Evolutionary conservation across 2,888 invertebrate genomes (phyloP).

Genomic region (Mesoligia furuncula): DNA sequence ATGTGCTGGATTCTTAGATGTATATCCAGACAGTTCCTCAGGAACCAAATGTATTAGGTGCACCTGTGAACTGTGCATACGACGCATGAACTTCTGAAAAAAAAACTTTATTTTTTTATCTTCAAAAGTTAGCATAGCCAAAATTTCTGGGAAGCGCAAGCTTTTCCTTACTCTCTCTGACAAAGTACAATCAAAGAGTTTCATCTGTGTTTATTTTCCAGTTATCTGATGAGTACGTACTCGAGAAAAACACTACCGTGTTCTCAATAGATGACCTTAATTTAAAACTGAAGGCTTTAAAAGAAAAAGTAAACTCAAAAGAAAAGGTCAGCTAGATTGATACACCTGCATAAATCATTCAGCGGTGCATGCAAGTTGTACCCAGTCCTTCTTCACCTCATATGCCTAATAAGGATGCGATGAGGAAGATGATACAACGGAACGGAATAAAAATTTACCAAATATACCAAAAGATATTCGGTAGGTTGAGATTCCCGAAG

Average conservation of each 20-base stretch:
- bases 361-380: slow-evolving; percentile 15
- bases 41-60: background rate
- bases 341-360: slow-evolving; percentile 12
- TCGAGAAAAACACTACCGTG: background rate
- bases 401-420: slow-evolving; percentile 11
- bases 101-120: background rate
- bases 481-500: no score
- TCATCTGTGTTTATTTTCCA: background rate
- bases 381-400: slow-evolving; percentile 6
- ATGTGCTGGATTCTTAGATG: background rate
- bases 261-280: background rate
- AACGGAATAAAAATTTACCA: no score
- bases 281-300: slow-evolving; percentile 5
- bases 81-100: background rate
- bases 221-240: no score
- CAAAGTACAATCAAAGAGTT: background rate
- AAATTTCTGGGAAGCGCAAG: background rate
- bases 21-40: background rate
- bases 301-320: slow-evolving; percentile 17
- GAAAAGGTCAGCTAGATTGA: slow-evolving; percentile 8
- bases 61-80: background rate
- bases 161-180: background rate
- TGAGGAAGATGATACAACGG: background rate
- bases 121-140: background rate
- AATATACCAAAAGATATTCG: no score